These are phyloP conservation scores for Eclectus roratus DNA, from an alignment of 2,113 vertebrate species.

Conservation along the genomic window DNA sequence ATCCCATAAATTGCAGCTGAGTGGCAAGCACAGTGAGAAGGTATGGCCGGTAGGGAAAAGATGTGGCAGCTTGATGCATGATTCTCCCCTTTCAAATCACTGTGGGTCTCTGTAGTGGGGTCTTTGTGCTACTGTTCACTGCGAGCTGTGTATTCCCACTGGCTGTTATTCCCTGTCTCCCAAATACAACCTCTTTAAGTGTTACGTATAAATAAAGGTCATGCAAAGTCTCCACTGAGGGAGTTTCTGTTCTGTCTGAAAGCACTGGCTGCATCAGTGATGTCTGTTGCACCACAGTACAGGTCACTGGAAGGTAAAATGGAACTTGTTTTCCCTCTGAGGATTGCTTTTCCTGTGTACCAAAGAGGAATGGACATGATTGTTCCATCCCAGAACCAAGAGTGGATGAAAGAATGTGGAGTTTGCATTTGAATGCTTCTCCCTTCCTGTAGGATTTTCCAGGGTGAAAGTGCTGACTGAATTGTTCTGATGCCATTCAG, in stretches of 20 bases:
- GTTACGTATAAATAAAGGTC: not conserved
- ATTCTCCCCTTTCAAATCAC: fast-evolving
- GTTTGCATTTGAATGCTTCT: not conserved
- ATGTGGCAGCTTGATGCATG: fast-evolving
- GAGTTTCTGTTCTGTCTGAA: not conserved
- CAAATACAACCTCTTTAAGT: not conserved
- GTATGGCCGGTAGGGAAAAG: not conserved
- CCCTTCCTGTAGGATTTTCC: not conserved
- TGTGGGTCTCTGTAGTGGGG: not conserved
- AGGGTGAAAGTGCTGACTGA: not conserved
- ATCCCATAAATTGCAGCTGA: not conserved
- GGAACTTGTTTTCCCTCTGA: not conserved
- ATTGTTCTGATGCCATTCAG: not conserved
- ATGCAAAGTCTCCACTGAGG: no score
- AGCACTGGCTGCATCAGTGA: not conserved
- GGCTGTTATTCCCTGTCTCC: not conserved
- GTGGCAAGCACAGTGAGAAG: not conserved
- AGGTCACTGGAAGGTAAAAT: not conserved
- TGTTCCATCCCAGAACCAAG: not conserved
- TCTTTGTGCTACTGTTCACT: not conserved
- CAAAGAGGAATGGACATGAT: not conserved
- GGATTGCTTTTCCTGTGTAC: not conserved
- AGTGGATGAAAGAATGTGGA: not conserved
- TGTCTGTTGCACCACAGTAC: not conserved
- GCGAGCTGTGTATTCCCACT: not conserved